Conservation (phyloP, 2,797 vertebrate genomes). For the Anguilla megastoma region DNA sequence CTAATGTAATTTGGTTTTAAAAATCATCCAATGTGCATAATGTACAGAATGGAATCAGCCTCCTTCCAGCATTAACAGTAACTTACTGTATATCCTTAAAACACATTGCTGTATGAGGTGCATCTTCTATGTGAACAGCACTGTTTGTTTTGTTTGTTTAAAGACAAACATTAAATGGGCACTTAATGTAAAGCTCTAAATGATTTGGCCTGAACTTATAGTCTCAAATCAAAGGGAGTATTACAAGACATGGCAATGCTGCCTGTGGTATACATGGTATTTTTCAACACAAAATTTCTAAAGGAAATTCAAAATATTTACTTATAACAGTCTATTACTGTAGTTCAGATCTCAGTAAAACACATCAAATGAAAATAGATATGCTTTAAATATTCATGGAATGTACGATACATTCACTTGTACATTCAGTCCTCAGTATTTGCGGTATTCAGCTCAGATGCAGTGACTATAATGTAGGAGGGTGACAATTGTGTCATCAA, state of each 20-base stretch:
- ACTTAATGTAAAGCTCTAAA: background rate
- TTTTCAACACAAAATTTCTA: background rate
- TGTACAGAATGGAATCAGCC: background rate
- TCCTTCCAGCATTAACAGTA: background rate
- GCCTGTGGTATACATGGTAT: background rate
- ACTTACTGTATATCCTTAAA: background rate
- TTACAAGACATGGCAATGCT: background rate
- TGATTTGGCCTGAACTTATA: background rate
- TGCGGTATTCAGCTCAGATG: background rate
- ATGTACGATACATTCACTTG: background rate
- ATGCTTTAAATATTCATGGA: background rate
- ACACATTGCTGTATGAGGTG: background rate
- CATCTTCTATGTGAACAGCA: background rate
- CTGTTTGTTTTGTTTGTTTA: background rate
- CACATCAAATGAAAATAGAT: conserved; percentile 14
- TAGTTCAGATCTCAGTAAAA: background rate
- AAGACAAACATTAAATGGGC: background rate
- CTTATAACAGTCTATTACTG: background rate
- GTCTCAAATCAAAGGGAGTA: background rate
- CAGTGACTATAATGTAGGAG: conserved; percentile 11
- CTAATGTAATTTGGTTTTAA: no score
- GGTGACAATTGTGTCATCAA: conserved; percentile 4
- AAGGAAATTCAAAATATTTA: background rate
- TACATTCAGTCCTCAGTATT: conserved; percentile 11
- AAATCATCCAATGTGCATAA: background rate